phyloP scores from a whole-genome alignment of 2,888 invertebrate genomes.

The Conomelus anceps region DNA sequence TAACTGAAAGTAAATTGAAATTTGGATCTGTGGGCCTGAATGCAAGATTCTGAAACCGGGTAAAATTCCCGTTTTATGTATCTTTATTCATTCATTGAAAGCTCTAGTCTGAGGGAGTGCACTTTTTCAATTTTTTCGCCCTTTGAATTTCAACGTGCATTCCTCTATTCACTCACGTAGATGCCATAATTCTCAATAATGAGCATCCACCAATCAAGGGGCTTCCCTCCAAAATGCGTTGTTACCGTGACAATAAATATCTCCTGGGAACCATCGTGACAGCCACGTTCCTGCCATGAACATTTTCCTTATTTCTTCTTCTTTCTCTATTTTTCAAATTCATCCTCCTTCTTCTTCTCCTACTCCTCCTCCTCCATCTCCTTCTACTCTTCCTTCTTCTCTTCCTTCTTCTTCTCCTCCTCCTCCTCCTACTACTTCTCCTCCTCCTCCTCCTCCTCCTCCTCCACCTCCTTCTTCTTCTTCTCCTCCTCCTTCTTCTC shows the following conservation, averaged over 20 bases:
- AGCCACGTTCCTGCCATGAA: neutral
- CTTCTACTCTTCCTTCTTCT: neutral
- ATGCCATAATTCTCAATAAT: neutral
- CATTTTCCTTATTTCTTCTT: neutral
- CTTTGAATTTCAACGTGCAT: neutral
- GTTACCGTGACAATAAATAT: neutral
- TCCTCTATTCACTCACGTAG: neutral
- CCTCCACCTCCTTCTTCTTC: no score
- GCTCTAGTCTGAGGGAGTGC: neutral
- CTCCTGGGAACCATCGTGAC: neutral
- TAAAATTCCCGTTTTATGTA: no score
- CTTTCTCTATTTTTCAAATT: neutral
- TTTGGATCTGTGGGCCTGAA: no score
- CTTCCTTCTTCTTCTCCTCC: no score
- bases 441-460: no score
- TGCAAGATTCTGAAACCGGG: no score
- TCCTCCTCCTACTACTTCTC: no score
- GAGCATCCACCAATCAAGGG: neutral
- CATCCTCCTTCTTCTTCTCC: neutral
- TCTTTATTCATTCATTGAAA: no score
- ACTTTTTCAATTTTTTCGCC: neutral
- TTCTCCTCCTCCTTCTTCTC: no score
- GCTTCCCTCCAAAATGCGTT: neutral
- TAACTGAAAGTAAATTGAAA: no score
- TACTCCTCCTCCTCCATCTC: neutral